A percentile compares a stretch with the other conserved stretches of the same genome.
phyloP scores from a whole-genome alignment of 2,888 invertebrate species.

The Acrocyrtus sp. region DNA sequence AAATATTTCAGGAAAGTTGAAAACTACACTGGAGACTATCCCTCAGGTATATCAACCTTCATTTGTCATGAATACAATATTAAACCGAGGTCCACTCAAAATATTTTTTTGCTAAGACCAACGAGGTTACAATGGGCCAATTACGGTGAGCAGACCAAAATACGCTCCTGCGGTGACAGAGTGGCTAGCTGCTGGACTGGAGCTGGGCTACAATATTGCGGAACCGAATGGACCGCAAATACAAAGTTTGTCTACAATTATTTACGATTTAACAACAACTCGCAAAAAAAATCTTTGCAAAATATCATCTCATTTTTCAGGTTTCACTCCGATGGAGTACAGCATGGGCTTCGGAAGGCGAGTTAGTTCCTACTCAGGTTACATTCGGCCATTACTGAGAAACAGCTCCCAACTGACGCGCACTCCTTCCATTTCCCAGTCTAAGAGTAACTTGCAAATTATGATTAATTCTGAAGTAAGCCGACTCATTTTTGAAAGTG shows the following conservation, averaged over 20 bases:
- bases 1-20: conserved; percentile 16
- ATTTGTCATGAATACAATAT: not conserved
- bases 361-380: conserved; percentile 13
- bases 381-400: conserved; percentile 9
- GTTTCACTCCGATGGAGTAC: conserved; percentile 6
- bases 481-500: conserved; percentile 2
- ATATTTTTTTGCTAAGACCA: not conserved
- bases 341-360: conserved; percentile 3
- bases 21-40: conserved; percentile 18
- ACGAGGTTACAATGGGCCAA: conserved; percentile 35
- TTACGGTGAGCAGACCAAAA: conserved; percentile 15
- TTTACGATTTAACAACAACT: no score
- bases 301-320: not conserved
- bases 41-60: not conserved
- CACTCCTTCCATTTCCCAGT: no score
- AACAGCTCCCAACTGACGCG: no score
- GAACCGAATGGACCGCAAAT: conserved; percentile 49
- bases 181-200: conserved; percentile 32
- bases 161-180: conserved; percentile 20
- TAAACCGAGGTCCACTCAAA: not conserved
- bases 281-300: not conserved
- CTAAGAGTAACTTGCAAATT: conserved; percentile 2
- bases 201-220: conserved; percentile 18
- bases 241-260: no score
- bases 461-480: not conserved